A percentile compares a stretch with the other conserved stretches of the same genome.
These are phyloP conservation scores for Aurelia sp. DNA, from an alignment of 30 jellyfish, hydroid and myxozoan genomes.

Conservation along the genomic window DNA sequence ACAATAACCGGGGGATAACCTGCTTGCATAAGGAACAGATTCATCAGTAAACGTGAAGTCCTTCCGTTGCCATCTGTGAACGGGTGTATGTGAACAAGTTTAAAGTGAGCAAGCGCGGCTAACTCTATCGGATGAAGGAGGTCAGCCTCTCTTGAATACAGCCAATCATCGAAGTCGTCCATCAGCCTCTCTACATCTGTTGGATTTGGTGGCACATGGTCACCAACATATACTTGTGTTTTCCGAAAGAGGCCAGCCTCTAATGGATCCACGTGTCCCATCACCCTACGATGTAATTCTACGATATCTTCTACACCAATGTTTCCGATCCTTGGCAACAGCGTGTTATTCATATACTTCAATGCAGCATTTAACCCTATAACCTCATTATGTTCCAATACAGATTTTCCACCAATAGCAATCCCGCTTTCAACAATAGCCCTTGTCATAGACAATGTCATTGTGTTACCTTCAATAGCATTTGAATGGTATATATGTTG, in stretches of 20 bases:
- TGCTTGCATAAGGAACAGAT: constrained; percentile 86
- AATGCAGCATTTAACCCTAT: constrained; percentile 93
- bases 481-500: constrained; percentile 90
- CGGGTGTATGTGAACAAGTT: constrained; percentile 90
- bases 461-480: constrained; percentile 98
- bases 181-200: constrained; percentile 80
- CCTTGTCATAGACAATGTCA: constrained; percentile 99
- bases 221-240: constrained; percentile 96
- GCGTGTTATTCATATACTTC: constrained; percentile 85
- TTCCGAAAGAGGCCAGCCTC: constrained; percentile 96
- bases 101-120: constrained; percentile 90
- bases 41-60: constrained; percentile 90
- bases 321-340: constrained; percentile 75
- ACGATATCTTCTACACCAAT: constrained; percentile 81
- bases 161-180: constrained; percentile 85
- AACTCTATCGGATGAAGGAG: constrained; percentile 89
- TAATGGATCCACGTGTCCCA: constrained; percentile 91
- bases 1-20: constrained; percentile 96
- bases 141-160: constrained; percentile 76
- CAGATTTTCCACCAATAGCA: constrained; percentile 98
- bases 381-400: constrained; percentile 94
- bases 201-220: constrained; percentile 91
- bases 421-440: constrained; percentile 95
- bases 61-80: constrained; percentile 94
- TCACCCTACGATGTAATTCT: constrained; percentile 92